Evolutionary conservation across 2,113 vertebrate species (phyloP).

Genomic region (Gobiocypris rarus): DNA sequence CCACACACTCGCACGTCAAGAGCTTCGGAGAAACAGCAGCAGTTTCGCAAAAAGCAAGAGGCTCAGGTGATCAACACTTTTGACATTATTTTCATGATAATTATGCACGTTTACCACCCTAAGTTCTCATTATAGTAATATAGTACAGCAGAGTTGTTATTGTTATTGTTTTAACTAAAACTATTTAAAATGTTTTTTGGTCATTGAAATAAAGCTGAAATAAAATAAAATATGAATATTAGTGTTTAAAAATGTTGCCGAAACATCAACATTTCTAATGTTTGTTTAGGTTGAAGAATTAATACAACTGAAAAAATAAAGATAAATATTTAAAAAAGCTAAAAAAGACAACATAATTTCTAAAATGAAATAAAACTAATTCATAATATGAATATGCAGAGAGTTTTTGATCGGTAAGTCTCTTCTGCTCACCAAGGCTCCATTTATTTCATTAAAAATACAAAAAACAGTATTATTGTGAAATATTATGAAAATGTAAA

Average conservation of each 20-base stretch:
- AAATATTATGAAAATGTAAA: no score
- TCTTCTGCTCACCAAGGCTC: no score
- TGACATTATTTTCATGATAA: neutral
- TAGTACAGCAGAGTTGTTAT: neutral
- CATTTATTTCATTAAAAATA: no score
- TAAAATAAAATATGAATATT: neutral
- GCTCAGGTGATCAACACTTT: slow-evolving; percentile 76
- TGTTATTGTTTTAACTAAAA: neutral
- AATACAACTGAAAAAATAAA: neutral
- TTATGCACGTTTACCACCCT: neutral
- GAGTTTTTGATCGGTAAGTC: no score
- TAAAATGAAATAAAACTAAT: no score
- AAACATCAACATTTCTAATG: neutral
- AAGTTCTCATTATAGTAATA: neutral
- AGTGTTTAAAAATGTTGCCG: neutral
- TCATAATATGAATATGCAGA: no score
- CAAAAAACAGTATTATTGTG: no score
- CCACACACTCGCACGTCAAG: slow-evolving; percentile 67
- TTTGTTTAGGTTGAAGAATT: neutral
- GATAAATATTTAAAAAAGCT: no score
- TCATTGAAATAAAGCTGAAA: neutral
- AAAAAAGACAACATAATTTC: neutral
- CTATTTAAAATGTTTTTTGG: neutral
- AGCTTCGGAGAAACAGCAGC: slow-evolving; percentile 69
- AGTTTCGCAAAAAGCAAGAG: slow-evolving; percentile 76